Conservation (phyloP, 92 coral and sea anemone species). For the Actinernus sp. region DNA sequence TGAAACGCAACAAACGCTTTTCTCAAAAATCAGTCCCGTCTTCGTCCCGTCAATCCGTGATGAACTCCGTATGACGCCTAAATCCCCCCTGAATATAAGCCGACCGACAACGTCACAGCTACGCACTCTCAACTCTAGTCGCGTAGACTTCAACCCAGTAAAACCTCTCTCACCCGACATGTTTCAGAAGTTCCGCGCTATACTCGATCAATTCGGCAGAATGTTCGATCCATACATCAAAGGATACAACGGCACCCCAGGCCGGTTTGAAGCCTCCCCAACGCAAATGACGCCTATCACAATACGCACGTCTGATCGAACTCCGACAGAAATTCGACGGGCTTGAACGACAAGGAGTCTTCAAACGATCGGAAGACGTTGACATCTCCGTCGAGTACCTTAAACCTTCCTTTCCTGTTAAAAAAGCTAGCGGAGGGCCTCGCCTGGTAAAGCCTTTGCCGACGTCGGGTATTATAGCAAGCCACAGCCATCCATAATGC, state of each 20-base stretch:
- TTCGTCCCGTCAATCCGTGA: too few species aligned
- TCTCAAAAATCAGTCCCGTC: too few species aligned
- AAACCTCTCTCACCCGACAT: too few species aligned
- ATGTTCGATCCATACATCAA: constrained; percentile 40
- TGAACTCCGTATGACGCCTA: too few species aligned
- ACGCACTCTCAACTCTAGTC: too few species aligned
- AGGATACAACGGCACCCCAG: constrained; percentile 78
- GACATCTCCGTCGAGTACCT: constrained; percentile 45
- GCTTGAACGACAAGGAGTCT: constrained; percentile 21
- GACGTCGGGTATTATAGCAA: constrained; percentile 43
- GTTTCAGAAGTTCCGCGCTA: background rate
- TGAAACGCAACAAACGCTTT: too few species aligned
- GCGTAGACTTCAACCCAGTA: too few species aligned
- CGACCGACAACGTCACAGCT: too few species aligned
- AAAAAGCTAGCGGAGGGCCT: constrained; percentile 41
- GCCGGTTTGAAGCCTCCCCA: constrained; percentile 71
- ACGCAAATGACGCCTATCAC: constrained; percentile 67
- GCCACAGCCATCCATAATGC: constrained; percentile 38
- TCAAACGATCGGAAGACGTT: constrained; percentile 14
- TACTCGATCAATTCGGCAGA: background rate
- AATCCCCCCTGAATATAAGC: too few species aligned
- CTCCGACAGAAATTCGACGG: constrained; percentile 30
- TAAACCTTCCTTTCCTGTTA: constrained; percentile 53
- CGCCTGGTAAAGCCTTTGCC: constrained; percentile 43
- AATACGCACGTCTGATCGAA: constrained; percentile 33